These are phyloP conservation scores for Drosophila anomalipes DNA, from an alignment of 2,888 invertebrate species.

Conservation along the genomic window DNA sequence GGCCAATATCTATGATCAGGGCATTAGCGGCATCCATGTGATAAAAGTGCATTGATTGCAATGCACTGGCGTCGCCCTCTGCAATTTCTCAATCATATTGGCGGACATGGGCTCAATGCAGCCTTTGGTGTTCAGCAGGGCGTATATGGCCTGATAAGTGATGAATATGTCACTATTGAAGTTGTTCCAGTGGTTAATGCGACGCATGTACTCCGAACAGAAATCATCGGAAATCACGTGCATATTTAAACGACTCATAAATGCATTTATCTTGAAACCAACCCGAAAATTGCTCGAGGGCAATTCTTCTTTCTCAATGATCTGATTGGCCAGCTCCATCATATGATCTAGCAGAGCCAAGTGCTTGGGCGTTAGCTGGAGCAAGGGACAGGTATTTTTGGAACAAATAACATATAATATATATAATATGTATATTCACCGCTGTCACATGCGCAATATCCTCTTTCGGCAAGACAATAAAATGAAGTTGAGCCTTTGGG, in stretches of 20 bases:
- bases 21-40: conserved; percentile 96
- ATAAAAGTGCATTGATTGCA: conserved; percentile 48
- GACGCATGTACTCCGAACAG: conserved; percentile 19
- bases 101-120: conserved; percentile 20
- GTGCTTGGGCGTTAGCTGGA: conserved; percentile 24
- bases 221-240: conserved; percentile 56
- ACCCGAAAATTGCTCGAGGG: conserved; percentile 15
- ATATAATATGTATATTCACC: conserved; percentile 4
- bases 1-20: conserved; percentile 98
- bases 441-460: conserved; percentile 27
- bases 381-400: background rate
- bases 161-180: conserved; percentile 50
- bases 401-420: background rate
- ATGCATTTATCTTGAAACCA: conserved; percentile 44
- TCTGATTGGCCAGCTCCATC: conserved; percentile 24
- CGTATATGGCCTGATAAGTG: conserved; percentile 24
- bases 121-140: conserved; percentile 3
- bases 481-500: conserved; percentile 43
- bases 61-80: background rate
- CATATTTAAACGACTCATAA: conserved; percentile 46
- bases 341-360: conserved; percentile 36
- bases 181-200: conserved; percentile 39
- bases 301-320: conserved; percentile 17
- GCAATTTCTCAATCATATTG: conserved; percentile 10
- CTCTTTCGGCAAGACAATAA: conserved; percentile 35